These are phyloP conservation scores for Ichneumoninae sp. DNA, from an alignment of 2,888 invertebrate species.

Conservation along the genomic window DNA sequence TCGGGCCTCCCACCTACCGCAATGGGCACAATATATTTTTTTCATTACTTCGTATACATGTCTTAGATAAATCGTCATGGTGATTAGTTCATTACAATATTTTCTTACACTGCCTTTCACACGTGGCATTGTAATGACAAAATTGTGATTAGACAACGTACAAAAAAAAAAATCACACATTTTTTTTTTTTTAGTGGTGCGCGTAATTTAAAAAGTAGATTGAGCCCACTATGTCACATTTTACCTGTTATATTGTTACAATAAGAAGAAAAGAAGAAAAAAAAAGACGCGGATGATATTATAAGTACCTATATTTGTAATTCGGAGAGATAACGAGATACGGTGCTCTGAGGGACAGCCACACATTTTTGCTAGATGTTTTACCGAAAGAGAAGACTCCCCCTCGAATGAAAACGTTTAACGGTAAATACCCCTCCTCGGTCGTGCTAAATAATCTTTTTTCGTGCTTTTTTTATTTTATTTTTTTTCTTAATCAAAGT, in stretches of 20 bases:
- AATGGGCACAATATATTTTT: conserved; percentile 30
- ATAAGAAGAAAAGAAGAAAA: conserved; percentile 57
- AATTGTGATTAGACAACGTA: conserved; percentile 1
- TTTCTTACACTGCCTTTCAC: background rate
- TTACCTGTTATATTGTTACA: conserved; percentile 72
- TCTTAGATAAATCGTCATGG: background rate
- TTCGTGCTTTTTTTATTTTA: conserved; percentile 63
- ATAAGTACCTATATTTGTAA: conserved; percentile 79
- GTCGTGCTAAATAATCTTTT: conserved; percentile 48
- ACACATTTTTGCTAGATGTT: conserved; percentile 54
- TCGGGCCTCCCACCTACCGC: conserved; percentile 30
- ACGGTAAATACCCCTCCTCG: conserved; percentile 41
- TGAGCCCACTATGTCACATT: conserved; percentile 47
- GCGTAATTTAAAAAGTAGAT: conserved; percentile 19
- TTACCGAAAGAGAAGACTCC: conserved; percentile 42
- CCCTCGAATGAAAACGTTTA: conserved; percentile 25
- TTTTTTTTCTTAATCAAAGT: conserved; percentile 19
- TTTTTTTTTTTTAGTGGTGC: background rate
- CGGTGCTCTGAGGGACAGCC: conserved; percentile 63
- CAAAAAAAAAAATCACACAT: background rate
- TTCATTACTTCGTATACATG: conserved; percentile 12
- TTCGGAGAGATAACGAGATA: conserved; percentile 70
- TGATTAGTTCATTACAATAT: background rate
- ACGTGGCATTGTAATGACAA: background rate
- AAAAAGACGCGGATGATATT: conserved; percentile 73